A percentile compares a stretch with the other conserved stretches of the same genome.
phyloP scores from a whole-genome alignment of 2,113 vertebrate species.

The Aix galericulata region DNA sequence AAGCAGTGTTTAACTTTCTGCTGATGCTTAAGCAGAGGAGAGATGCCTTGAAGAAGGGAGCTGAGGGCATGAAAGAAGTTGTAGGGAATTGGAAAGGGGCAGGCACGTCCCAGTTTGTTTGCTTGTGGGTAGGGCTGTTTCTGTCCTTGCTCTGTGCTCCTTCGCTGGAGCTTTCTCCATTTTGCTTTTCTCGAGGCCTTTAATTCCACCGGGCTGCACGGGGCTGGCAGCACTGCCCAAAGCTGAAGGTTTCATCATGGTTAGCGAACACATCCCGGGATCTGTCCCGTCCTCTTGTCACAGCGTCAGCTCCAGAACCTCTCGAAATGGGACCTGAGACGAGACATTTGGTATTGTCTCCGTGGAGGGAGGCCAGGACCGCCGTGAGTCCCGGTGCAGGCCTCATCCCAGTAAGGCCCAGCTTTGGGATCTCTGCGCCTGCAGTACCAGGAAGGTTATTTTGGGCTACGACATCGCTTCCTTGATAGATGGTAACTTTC shows the following conservation, averaged over 20 bases:
- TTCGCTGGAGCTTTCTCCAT: not conserved
- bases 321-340: not conserved
- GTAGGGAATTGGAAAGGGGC: not conserved
- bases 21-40: not conserved
- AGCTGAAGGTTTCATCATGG: not conserved
- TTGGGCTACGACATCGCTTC: not conserved
- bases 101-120: accelerated
- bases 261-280: not conserved
- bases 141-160: accelerated
- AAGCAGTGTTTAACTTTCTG: not conserved
- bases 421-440: not conserved
- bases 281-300: not conserved
- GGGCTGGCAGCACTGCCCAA: accelerated
- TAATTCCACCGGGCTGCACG: accelerated
- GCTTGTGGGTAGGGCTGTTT: not conserved
- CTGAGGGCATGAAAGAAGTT: not conserved
- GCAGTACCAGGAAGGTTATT: not conserved
- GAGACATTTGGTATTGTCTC: not conserved
- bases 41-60: not conserved
- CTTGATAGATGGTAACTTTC: not conserved
- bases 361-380: not conserved
- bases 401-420: not conserved
- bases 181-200: accelerated
- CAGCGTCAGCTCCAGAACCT: accelerated
- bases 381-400: accelerated